Evolutionary conservation across 1,140 invertebrate genomes (phyloP).

Genomic region (Drosophila melanica): DNA sequence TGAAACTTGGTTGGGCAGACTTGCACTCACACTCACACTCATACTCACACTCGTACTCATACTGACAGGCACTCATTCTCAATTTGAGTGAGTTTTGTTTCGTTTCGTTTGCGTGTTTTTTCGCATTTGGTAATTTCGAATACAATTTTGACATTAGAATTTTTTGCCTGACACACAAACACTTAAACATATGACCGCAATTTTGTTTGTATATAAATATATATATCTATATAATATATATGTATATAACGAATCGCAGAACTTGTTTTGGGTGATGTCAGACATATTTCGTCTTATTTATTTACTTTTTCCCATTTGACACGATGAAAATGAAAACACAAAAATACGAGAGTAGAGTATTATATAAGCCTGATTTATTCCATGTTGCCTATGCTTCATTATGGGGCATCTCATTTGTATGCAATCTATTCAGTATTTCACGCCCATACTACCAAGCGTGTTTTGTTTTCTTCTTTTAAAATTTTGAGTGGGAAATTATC

Average conservation of each 20-base stretch:
- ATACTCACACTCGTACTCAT: slow-evolving; percentile 9
- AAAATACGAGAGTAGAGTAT: slow-evolving; percentile 20
- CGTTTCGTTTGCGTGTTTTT: slow-evolving; percentile 26
- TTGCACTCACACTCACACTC: slow-evolving; percentile 12
- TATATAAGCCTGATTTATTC: slow-evolving; percentile 44
- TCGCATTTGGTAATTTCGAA: slow-evolving; percentile 34
- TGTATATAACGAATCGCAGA: slow-evolving; percentile 35
- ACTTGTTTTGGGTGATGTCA: slow-evolving; percentile 75
- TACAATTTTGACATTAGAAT: slow-evolving; percentile 56
- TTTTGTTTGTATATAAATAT: not conserved
- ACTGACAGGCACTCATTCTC: slow-evolving; percentile 22
- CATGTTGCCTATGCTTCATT: slow-evolving; percentile 11
- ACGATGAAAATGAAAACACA: slow-evolving; percentile 8
- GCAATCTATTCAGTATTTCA: slow-evolving; percentile 6
- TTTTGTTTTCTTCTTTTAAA: slow-evolving; percentile 13
- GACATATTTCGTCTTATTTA: slow-evolving; percentile 38
- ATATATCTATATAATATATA: not conserved
- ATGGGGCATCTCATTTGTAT: slow-evolving; percentile 29
- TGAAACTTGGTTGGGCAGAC: slow-evolving; percentile 5
- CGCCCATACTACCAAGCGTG: slow-evolving; percentile 14
- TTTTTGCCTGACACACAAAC: slow-evolving; percentile 47
- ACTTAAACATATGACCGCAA: slow-evolving; percentile 9
- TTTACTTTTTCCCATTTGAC: slow-evolving; percentile 38
- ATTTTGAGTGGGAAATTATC: not conserved
- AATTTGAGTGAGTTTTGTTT: slow-evolving; percentile 37